These are phyloP conservation scores for Cyanoliseus patagonus DNA, from an alignment of 2,113 vertebrate species.

Conservation along the genomic window DNA sequence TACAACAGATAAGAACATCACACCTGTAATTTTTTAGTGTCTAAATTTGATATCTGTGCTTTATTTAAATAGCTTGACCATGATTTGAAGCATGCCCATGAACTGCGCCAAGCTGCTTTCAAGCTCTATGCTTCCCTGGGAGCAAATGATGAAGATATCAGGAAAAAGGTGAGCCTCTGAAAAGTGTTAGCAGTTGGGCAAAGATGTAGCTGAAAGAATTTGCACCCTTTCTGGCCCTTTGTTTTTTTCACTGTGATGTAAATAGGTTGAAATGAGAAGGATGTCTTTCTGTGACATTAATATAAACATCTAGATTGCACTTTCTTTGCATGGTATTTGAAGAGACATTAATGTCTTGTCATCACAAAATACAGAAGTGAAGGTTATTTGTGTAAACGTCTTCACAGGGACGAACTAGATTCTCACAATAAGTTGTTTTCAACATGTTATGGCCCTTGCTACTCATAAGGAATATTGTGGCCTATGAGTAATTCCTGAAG, in stretches of 20 bases:
- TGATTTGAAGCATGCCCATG: slow-evolving; percentile 97
- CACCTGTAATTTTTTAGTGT: background rate
- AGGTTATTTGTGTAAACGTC: slow-evolving; percentile 37
- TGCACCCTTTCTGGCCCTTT: background rate
- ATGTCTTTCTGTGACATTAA: slow-evolving; percentile 25
- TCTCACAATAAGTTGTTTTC: slow-evolving; percentile 46
- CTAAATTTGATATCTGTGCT: background rate
- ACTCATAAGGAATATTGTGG: background rate
- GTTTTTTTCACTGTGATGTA: background rate
- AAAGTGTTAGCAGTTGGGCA: slow-evolving; percentile 48
- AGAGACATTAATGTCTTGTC: background rate
- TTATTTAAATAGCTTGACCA: slow-evolving; percentile 88
- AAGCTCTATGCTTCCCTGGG: slow-evolving; percentile 97
- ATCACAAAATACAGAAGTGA: slow-evolving; percentile 7
- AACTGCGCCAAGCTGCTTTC: slow-evolving; percentile 97
- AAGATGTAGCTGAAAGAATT: background rate
- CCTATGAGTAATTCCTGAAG: slow-evolving; percentile 30
- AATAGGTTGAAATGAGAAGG: slow-evolving; percentile 22
- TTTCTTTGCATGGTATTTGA: slow-evolving; percentile 60
- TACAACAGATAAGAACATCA: background rate
- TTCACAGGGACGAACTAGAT: slow-evolving; percentile 10
- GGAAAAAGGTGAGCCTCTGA: slow-evolving; percentile 89
- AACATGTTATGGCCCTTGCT: slow-evolving; percentile 48
- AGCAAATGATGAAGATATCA: slow-evolving; percentile 98
- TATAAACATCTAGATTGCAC: slow-evolving; percentile 17